phyloP scores from a whole-genome alignment of 2,888 invertebrate genomes.

The Xylophagus ater region DNA sequence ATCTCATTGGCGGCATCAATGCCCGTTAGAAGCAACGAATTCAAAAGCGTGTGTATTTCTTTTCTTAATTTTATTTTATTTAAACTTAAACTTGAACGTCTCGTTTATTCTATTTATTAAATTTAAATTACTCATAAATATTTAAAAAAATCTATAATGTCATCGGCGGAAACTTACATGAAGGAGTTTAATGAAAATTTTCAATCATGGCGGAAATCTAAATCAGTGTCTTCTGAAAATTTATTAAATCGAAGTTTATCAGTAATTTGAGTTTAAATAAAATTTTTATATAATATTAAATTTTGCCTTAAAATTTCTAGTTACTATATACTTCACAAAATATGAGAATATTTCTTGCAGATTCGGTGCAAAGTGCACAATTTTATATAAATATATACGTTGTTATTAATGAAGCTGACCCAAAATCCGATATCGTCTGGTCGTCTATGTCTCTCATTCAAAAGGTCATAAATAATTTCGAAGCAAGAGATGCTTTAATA shows the following conservation, averaged over 20 bases:
- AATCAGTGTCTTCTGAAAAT: slow-evolving; percentile 27
- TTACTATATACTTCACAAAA: background rate
- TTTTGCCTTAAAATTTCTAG: background rate
- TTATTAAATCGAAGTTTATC: slow-evolving; percentile 32
- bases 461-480: slow-evolving; percentile 30
- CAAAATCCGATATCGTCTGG: slow-evolving; percentile 30
- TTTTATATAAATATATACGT: no score
- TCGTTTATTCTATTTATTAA: no score
- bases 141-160: no score
- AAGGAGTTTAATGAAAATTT: slow-evolving; percentile 9
- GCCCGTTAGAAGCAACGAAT: no score
- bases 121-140: no score
- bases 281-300: no score
- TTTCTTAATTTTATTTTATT: no score
- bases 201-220: slow-evolving; percentile 24
- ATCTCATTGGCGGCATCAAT: no score
- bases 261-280: slow-evolving; percentile 12
- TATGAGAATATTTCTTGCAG: background rate
- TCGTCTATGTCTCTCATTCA: slow-evolving; percentile 30
- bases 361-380: background rate
- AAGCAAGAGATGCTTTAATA: slow-evolving; percentile 28
- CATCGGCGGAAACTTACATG: slow-evolving; percentile 8
- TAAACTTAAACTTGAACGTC: no score
- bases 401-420: no score
- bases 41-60: no score